Percentiles rank a stretch among this genome's conserved stretches.
Conservation (phyloP, 2,888 invertebrate species). For the Drosophila bunnanda region DNA sequence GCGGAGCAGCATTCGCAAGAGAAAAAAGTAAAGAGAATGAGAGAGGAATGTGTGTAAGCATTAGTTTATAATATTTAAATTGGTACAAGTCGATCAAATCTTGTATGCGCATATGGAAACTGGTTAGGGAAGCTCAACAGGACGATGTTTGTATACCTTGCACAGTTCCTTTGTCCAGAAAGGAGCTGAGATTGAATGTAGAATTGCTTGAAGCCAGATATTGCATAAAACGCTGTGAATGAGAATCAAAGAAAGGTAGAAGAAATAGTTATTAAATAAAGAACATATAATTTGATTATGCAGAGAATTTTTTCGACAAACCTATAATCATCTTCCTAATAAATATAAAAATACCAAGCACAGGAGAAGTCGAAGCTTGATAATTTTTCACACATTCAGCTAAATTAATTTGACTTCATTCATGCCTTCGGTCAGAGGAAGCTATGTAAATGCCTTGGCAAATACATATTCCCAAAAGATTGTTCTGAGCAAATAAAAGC, state of each 20-base stretch:
- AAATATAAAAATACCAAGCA: not conserved
- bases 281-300: not conserved
- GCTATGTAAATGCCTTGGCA: conserved; percentile 19
- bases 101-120: conserved; percentile 1
- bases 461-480: conserved; percentile 34
- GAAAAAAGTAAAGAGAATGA: conserved; percentile 36
- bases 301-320: not conserved
- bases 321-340: not conserved
- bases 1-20: conserved; percentile 64
- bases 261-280: not conserved
- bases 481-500: conserved; percentile 27
- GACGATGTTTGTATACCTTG: conserved; percentile 90
- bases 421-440: conserved; percentile 9
- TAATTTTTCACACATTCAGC: not conserved
- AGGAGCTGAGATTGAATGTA: conserved; percentile 98
- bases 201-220: conserved; percentile 99
- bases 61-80: conserved; percentile 35
- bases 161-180: conserved; percentile 98
- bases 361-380: not conserved
- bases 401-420: conserved; percentile 5
- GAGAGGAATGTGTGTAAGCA: conserved; percentile 52
- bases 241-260: not conserved
- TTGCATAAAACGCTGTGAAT: conserved; percentile 97
- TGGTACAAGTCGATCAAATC: conserved; percentile 10
- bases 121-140: conserved; percentile 7